phyloP scores from a whole-genome alignment of 2,797 vertebrate genomes.

The Myotis planiceps region DNA sequence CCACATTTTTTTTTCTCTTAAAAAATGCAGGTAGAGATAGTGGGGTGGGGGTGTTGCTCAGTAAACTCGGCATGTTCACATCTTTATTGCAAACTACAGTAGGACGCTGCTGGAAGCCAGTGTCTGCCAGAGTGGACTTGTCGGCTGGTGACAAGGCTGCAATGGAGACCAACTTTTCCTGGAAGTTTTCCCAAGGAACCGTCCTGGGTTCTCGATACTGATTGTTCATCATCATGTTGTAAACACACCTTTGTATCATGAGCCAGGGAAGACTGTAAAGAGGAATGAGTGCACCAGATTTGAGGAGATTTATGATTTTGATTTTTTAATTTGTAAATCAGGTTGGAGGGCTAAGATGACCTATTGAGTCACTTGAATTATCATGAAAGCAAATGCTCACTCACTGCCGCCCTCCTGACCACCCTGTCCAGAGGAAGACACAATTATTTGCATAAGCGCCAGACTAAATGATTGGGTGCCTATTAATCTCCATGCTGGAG shows the following conservation, averaged over 20 bases:
- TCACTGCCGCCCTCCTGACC: background rate
- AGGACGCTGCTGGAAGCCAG: background rate
- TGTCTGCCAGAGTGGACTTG: background rate
- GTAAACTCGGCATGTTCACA: background rate
- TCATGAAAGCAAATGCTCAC: background rate
- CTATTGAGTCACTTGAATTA: background rate
- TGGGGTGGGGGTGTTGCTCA: background rate
- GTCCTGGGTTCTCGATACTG: background rate
- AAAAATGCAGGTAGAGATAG: background rate
- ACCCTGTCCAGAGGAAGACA: background rate
- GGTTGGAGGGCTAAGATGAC: background rate
- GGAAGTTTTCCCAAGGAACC: background rate
- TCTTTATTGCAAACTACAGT: background rate
- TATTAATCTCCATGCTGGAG: conserved; percentile 27
- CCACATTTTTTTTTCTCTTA: background rate
- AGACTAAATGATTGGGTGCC: conserved; percentile 40
- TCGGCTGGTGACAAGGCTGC: background rate
- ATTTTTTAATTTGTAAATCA: conserved; percentile 15
- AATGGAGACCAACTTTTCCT: background rate
- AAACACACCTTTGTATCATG: background rate
- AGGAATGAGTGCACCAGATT: background rate
- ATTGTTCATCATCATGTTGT: background rate
- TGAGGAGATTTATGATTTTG: background rate
- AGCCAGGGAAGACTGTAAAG: background rate
- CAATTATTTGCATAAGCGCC: conserved; percentile 1